Conservation (phyloP, 1,140 invertebrate species). For the Papilio aristodemus region DNA sequence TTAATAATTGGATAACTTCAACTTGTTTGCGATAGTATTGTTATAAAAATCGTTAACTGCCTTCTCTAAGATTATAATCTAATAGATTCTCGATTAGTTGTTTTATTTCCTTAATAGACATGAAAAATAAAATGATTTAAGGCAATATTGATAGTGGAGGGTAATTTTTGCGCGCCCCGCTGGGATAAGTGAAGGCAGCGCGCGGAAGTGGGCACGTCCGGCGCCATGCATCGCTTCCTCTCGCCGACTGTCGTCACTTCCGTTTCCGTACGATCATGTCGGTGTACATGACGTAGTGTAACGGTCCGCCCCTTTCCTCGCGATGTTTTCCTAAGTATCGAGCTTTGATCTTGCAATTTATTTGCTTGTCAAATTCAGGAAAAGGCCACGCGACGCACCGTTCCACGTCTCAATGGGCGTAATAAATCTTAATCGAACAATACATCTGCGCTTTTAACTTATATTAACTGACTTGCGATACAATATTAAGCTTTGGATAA, state of each 20-base stretch:
- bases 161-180: slow-evolving; percentile 60
- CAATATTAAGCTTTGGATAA: background rate
- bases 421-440: slow-evolving; percentile 34
- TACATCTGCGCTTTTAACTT: slow-evolving; percentile 23
- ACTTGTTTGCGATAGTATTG: slow-evolving; percentile 4
- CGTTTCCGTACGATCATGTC: slow-evolving; percentile 64
- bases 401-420: slow-evolving; percentile 26
- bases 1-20: slow-evolving; percentile 44
- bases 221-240: slow-evolving; percentile 67
- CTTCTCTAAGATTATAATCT: background rate
- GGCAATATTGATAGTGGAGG: slow-evolving; percentile 40
- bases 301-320: slow-evolving; percentile 52
- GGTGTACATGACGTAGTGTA: slow-evolving; percentile 49
- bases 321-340: slow-evolving; percentile 63
- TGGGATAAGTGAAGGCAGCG: slow-evolving; percentile 74
- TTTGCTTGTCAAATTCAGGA: slow-evolving; percentile 77
- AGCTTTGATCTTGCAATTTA: slow-evolving; percentile 74
- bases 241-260: slow-evolving; percentile 61
- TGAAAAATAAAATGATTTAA: slow-evolving; percentile 28
- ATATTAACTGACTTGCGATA: slow-evolving; percentile 19
- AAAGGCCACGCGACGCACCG: slow-evolving; percentile 66
- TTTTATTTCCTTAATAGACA: slow-evolving; percentile 11
- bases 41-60: background rate
- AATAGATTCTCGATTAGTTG: slow-evolving; percentile 7
- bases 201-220: slow-evolving; percentile 68